Percentiles rank a stretch among this genome's conserved stretches.
These are phyloP conservation scores for Amia ocellicauda DNA, from an alignment of 2,113 vertebrate species.

Conservation along the genomic window DNA sequence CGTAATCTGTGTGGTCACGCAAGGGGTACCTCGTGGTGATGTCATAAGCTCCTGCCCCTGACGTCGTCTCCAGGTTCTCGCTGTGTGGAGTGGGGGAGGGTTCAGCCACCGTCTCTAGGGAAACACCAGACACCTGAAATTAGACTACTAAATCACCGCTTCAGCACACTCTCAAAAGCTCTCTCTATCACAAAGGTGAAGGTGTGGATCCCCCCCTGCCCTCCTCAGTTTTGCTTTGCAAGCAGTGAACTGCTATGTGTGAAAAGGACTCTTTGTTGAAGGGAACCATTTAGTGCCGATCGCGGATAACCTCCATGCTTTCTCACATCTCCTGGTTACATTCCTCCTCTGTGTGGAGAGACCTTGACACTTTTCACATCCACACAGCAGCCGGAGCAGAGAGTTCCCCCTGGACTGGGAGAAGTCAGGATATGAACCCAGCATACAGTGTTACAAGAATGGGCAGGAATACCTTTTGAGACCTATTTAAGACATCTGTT, in stretches of 20 bases:
- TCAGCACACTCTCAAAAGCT: no score
- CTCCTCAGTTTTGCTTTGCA: conserved; percentile 29
- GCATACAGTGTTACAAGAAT: no score
- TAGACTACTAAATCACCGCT: no score
- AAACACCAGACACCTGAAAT: not conserved
- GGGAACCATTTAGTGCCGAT: conserved; percentile 38
- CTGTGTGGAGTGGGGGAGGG: conserved; percentile 68
- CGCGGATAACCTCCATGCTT: conserved; percentile 24
- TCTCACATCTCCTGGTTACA: conserved; percentile 35
- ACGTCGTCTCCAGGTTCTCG: conserved; percentile 79
- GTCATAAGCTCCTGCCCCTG: conserved; percentile 72
- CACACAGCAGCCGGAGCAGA: conserved; percentile 21
- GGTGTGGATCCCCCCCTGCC: no score
- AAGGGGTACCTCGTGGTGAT: conserved; percentile 53
- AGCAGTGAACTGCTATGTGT: conserved; percentile 17
- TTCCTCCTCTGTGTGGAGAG: conserved; percentile 38
- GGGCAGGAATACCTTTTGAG: no score
- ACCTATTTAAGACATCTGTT: no score
- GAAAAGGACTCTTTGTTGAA: conserved; percentile 56
- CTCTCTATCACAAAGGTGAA: no score
- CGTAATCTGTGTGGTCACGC: conserved; percentile 53
- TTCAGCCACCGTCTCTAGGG: conserved; percentile 50
- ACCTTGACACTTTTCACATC: conserved; percentile 53
- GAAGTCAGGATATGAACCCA: no score
- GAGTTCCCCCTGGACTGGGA: no score